Conservation (phyloP, 1,140 invertebrate genomes). For the Saxidomus purpurata region DNA sequence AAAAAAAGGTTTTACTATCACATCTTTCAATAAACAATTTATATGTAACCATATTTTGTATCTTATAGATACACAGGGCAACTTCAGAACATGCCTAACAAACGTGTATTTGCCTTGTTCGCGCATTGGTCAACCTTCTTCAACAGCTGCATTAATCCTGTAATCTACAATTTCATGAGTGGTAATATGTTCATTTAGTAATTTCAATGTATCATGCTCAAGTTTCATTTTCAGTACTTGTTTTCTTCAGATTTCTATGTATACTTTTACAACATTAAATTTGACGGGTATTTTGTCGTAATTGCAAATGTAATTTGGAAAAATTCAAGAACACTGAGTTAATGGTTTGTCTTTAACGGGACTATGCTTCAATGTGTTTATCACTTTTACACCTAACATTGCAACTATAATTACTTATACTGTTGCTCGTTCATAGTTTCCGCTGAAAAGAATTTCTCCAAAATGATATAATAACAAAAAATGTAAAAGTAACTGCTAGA, state of each 20-base stretch:
- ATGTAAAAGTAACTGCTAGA: too few relatives aligned
- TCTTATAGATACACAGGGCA: slow-evolving; percentile 23
- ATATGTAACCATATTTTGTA: too few relatives aligned
- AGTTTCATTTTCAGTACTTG: not conserved
- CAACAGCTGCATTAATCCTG: slow-evolving; percentile 95
- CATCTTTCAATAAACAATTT: too few relatives aligned
- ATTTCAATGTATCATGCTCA: too few relatives aligned
- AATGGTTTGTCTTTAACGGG: not conserved
- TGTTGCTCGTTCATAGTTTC: too few relatives aligned
- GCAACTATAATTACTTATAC: too few relatives aligned
- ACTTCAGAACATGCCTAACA: not conserved
- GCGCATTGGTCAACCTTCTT: slow-evolving; percentile 89
- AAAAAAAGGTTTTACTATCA: too few relatives aligned
- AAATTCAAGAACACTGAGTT: not conserved
- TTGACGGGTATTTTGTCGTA: not conserved
- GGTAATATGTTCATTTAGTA: too few relatives aligned
- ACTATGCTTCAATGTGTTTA: too few relatives aligned
- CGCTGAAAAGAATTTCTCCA: too few relatives aligned
- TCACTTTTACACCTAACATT: too few relatives aligned
- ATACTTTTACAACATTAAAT: not conserved
- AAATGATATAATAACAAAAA: too few relatives aligned
- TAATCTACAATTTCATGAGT: slow-evolving; percentile 98
- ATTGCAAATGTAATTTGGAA: not conserved
- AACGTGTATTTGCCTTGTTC: slow-evolving; percentile 66
- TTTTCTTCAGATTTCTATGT: not conserved